These are phyloP conservation scores for Galerucella pusilla DNA, from an alignment of 2,888 invertebrate genomes.

Conservation along the genomic window DNA sequence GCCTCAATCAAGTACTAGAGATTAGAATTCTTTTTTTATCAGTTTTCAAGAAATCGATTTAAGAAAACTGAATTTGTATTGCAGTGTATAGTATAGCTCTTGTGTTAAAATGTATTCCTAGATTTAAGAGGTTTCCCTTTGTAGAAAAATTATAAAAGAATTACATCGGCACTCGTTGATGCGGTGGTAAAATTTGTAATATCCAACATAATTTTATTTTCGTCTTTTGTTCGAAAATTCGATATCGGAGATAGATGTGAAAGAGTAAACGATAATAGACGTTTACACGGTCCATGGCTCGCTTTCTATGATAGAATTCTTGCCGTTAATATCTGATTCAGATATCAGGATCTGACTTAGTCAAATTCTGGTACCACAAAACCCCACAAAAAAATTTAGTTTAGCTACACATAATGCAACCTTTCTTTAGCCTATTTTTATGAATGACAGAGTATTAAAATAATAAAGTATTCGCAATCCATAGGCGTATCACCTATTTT, in stretches of 20 bases:
- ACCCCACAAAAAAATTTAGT: too few species aligned
- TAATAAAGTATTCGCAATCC: too few species aligned
- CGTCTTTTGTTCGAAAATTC: conserved; percentile 32
- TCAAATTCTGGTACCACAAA: neutral
- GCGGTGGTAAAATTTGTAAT: conserved; percentile 19
- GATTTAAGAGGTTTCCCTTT: conserved; percentile 23
- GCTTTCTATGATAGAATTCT: conserved; percentile 26
- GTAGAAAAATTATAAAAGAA: conserved; percentile 15
- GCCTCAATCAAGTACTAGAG: too few species aligned
- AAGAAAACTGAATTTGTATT: too few species aligned
- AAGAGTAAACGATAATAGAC: conserved; percentile 28
- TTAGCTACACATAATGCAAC: too few species aligned
- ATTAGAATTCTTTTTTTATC: too few species aligned
- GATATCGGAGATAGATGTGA: conserved; percentile 30
- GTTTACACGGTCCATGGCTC: conserved; percentile 25
- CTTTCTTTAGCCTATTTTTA: too few species aligned
- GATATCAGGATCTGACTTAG: neutral
- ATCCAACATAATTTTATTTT: conserved; percentile 41
- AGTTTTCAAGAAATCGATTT: too few species aligned
- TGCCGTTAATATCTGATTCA: neutral
- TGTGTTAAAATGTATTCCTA: neutral
- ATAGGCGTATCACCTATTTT: too few species aligned
- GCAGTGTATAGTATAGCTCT: too few species aligned
- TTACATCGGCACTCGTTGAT: conserved; percentile 13
- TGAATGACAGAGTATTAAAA: too few species aligned